Evolutionary conservation across 2,888 invertebrate genomes (phyloP).

Genomic region (Melipona beecheii): DNA sequence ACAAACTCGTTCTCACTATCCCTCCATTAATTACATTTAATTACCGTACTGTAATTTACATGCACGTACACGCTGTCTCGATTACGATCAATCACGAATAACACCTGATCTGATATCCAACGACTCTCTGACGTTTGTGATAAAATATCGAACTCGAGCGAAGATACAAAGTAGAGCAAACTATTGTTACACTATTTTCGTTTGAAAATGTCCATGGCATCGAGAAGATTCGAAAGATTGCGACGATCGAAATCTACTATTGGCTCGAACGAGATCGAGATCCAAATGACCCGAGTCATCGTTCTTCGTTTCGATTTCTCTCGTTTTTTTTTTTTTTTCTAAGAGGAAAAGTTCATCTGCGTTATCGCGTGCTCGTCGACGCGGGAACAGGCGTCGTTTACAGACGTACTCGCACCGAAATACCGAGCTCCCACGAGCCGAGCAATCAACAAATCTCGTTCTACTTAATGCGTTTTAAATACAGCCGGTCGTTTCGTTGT

Average conservation of each 20-base stretch:
- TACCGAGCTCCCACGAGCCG: background rate
- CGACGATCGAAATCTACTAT: constrained; percentile 38
- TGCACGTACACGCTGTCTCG: no score
- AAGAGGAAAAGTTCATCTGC: background rate
- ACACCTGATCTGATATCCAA: background rate
- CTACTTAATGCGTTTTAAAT: constrained; percentile 54
- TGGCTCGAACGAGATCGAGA: constrained; percentile 33
- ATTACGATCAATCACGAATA: background rate
- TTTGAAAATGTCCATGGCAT: no score
- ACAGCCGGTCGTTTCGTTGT: constrained; percentile 29
- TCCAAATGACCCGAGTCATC: constrained; percentile 32
- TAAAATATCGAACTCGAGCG: constrained; percentile 10
- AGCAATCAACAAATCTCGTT: constrained; percentile 55
- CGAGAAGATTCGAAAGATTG: no score
- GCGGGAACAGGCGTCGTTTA: constrained; percentile 52
- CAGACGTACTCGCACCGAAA: constrained; percentile 34
- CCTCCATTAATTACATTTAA: no score
- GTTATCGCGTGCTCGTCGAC: constrained; percentile 43
- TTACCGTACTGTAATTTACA: no score
- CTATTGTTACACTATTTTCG: background rate
- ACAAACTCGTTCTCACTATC: no score
- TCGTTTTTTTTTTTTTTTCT: background rate
- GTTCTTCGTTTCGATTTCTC: constrained; percentile 40
- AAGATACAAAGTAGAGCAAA: constrained; percentile 15
- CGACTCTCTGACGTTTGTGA: background rate